Conservation (phyloP, 1,140 invertebrate species). For the Tetramorium parvispinum region DNA sequence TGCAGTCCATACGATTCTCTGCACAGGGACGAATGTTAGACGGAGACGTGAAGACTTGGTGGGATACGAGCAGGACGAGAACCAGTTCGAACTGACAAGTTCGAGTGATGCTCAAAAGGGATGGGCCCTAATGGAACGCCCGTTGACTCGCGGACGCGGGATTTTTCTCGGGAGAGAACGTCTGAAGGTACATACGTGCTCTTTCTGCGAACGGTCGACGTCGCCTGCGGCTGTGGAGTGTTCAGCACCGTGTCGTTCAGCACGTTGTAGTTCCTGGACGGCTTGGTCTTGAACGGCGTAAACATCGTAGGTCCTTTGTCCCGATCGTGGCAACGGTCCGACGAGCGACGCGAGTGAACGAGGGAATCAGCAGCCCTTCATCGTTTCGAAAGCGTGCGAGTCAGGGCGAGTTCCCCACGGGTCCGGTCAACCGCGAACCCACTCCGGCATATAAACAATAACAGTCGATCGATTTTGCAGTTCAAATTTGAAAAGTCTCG, state of each 20-base stretch:
- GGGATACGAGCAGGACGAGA: neutral
- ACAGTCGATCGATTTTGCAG: conserved; percentile 66
- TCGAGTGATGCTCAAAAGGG: neutral
- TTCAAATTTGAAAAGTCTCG: conserved; percentile 73
- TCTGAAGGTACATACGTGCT: conserved; percentile 58
- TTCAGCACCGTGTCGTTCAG: conserved; percentile 74
- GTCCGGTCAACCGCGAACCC: neutral
- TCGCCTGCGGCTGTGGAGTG: conserved; percentile 79
- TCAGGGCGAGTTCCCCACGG: too few relatives aligned
- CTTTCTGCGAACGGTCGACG: conserved; percentile 80
- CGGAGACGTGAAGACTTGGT: neutral
- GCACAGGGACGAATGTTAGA: neutral
- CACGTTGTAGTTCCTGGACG: conserved; percentile 36
- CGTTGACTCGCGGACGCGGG: neutral
- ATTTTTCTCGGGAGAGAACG: neutral
- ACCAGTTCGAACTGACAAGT: neutral
- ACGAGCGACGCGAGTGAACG: neutral
- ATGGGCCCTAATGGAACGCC: neutral
- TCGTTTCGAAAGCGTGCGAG: neutral
- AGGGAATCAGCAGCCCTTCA: neutral
- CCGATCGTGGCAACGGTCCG: neutral
- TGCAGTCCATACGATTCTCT: neutral
- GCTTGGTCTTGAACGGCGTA: conserved; percentile 57
- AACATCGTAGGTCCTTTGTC: conserved; percentile 53
- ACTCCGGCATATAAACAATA: conserved; percentile 12